Evolutionary conservation across 2,797 vertebrate species (phyloP).

Genomic region (Eulemur rubriventer): DNA sequence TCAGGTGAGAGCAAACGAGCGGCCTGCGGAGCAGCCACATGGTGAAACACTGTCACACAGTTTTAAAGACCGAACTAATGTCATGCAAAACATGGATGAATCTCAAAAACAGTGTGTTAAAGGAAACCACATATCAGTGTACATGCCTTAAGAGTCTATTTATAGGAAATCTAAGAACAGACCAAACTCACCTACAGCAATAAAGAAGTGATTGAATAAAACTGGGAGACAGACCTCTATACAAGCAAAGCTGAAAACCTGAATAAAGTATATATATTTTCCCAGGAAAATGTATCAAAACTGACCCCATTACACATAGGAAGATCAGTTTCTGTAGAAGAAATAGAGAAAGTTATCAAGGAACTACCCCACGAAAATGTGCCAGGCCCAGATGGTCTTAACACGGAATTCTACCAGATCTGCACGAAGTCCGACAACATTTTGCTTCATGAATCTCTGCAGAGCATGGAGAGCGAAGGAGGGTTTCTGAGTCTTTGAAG

Average conservation of each 20-base stretch:
- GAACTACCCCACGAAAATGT: not conserved
- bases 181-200: not conserved
- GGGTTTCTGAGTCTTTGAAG: not conserved
- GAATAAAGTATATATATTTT: not conserved
- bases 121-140: not conserved
- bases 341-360: not conserved
- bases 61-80: not conserved
- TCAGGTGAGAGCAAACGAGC: not conserved
- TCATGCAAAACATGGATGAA: not conserved
- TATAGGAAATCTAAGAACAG: no score
- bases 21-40: not conserved
- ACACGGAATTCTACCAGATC: not conserved
- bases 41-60: no score
- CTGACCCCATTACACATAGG: not conserved
- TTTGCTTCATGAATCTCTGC: no score
- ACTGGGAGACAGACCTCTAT: not conserved
- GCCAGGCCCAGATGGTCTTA: not conserved
- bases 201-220: not conserved
- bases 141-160: not conserved
- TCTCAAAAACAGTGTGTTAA: not conserved
- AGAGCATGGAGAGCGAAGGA: not conserved
- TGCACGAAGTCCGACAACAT: not conserved
- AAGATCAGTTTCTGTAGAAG: not conserved
- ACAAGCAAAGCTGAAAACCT: not conserved
- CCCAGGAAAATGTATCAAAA: not conserved